Conservation (phyloP, 2,888 invertebrate species). For the Litoditis marina region DNA sequence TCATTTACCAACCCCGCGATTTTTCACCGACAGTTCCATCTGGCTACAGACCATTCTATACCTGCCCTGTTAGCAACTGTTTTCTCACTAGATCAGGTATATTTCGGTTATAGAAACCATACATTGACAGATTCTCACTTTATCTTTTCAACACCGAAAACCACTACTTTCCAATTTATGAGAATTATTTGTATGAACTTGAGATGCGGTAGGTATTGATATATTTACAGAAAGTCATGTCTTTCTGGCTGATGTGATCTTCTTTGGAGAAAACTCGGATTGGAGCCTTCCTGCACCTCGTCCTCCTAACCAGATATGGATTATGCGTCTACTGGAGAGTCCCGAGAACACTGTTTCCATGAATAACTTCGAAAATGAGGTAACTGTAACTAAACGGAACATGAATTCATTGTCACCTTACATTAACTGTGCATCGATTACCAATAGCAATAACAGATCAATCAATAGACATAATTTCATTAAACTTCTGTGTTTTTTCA, state of each 20-base stretch:
- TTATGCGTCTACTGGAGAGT: conserved; percentile 26
- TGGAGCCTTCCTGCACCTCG: neutral
- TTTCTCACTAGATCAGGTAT: conserved; percentile 1
- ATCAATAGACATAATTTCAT: too few relatives aligned
- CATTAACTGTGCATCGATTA: neutral
- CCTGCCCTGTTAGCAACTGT: neutral
- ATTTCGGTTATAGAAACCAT: too few relatives aligned
- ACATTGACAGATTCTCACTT: too few relatives aligned
- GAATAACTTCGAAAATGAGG: conserved; percentile 21
- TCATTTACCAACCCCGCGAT: neutral
- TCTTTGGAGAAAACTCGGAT: neutral
- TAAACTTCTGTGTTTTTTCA: too few relatives aligned
- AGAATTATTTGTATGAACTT: too few relatives aligned
- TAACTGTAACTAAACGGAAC: neutral
- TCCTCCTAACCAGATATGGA: conserved; percentile 27
- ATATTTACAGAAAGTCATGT: neutral
- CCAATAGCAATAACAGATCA: too few relatives aligned
- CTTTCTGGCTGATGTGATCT: neutral
- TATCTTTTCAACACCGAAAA: too few relatives aligned
- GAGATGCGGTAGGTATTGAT: too few relatives aligned
- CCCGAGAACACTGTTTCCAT: conserved; percentile 24
- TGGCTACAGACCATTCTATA: neutral
- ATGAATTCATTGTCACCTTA: neutral
- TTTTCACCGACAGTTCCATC: neutral
- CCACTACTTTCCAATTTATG: neutral